These are phyloP conservation scores for Cardiocondyla obscurior DNA, from an alignment of 1,140 invertebrate species.

Conservation along the genomic window DNA sequence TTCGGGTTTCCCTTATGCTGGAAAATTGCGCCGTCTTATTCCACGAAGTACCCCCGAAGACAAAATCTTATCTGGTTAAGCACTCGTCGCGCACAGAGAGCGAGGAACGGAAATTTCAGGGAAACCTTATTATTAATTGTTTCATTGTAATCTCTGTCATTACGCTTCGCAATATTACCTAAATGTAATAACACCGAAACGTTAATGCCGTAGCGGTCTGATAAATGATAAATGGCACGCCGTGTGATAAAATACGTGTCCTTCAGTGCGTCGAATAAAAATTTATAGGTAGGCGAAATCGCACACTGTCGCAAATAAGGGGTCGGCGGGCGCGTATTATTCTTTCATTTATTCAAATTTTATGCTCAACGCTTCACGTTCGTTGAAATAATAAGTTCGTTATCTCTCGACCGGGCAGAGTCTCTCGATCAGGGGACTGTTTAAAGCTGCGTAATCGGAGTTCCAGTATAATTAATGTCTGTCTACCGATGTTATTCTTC, in stretches of 20 bases:
- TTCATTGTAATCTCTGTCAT: neutral
- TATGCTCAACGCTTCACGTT: constrained; percentile 24
- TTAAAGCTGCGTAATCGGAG: constrained; percentile 4
- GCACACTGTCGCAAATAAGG: neutral
- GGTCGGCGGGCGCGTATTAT: constrained; percentile 10
- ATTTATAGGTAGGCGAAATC: neutral
- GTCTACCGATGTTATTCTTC: constrained; percentile 21
- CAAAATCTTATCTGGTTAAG: neutral
- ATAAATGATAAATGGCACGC: neutral
- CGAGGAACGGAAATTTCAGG: neutral
- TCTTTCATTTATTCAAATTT: constrained; percentile 57
- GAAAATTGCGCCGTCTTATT: constrained; percentile 7
- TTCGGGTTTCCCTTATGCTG: constrained; percentile 20
- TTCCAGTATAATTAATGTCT: constrained; percentile 24
- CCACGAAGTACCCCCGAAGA: neutral
- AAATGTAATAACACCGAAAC: neutral
- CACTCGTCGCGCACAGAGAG: neutral
- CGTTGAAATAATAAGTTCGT: constrained; percentile 47
- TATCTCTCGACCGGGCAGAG: neutral
- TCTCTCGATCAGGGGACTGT: constrained; percentile 5
- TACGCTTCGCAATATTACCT: neutral
- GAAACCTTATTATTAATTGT: neutral
- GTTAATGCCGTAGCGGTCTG: neutral
- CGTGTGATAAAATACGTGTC: neutral
- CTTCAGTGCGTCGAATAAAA: neutral